These are phyloP conservation scores for Eidolon dupreanum DNA, from an alignment of 2,797 vertebrate genomes.

Conservation along the genomic window DNA sequence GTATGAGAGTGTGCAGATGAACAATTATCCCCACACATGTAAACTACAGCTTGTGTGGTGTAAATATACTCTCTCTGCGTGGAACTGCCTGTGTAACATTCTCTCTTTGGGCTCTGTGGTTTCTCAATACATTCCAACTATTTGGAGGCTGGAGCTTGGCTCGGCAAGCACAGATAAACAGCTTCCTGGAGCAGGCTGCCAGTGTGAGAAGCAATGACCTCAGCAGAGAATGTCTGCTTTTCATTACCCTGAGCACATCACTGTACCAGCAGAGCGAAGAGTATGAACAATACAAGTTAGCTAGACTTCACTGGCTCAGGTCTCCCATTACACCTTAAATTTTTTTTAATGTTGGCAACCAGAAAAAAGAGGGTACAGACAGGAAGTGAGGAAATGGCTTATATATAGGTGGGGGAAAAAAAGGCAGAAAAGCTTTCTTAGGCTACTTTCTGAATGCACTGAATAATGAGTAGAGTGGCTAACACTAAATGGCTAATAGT, in stretches of 20 bases:
- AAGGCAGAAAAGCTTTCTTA: neutral
- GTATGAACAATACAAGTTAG: neutral
- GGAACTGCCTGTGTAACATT: constrained; percentile 37
- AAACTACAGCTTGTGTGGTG: constrained; percentile 48
- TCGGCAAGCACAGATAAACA: constrained; percentile 75
- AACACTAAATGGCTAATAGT: neutral
- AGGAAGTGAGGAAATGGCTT: neutral
- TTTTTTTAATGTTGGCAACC: constrained; percentile 18
- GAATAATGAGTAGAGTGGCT: neutral
- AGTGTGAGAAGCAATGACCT: constrained; percentile 64
- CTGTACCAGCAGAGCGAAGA: neutral
- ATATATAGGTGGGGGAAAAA: neutral
- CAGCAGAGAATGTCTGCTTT: constrained; percentile 54
- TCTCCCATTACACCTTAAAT: constrained; percentile 39
- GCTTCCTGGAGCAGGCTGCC: constrained; percentile 72
- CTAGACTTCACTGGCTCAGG: neutral
- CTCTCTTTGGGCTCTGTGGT: constrained; percentile 67
- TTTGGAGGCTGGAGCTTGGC: constrained; percentile 67
- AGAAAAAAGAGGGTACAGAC: neutral
- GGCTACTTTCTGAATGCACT: constrained; percentile 21
- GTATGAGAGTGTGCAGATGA: constrained; percentile 33
- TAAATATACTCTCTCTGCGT: constrained; percentile 64
- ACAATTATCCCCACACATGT: constrained; percentile 9
- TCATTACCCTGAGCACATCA: constrained; percentile 47
- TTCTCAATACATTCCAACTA: constrained; percentile 74